Evolutionary conservation across 2,797 vertebrate genomes (phyloP).

Genomic region (Monodelphis domestica): DNA sequence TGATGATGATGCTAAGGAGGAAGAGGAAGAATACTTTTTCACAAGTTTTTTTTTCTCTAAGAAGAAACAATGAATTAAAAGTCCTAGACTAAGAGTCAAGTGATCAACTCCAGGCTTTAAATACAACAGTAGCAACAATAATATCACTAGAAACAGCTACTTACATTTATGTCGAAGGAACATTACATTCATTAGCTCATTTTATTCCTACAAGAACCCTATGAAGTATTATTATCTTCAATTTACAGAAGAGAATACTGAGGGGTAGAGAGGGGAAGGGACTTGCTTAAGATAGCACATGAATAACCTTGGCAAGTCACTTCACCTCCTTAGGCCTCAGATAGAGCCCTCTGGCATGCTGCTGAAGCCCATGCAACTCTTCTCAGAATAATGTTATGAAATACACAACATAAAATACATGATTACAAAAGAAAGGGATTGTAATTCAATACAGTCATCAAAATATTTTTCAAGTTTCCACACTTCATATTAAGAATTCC

Average conservation of each 20-base stretch:
- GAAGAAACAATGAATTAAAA: neutral
- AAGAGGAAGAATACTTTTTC: too few relatives aligned
- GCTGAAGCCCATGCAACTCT: neutral
- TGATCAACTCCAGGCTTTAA: neutral
- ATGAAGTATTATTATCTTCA: neutral
- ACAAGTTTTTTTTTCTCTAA: conserved; percentile 4
- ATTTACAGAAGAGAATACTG: neutral
- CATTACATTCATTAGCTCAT: neutral
- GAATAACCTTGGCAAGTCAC: neutral
- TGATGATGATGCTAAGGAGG: neutral
- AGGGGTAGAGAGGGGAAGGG: conserved; percentile 1
- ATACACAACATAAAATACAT: neutral
- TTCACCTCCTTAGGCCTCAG: neutral
- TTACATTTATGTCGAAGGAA: neutral
- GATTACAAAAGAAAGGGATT: neutral
- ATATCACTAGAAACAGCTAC: neutral
- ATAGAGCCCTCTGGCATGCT: neutral
- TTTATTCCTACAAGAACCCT: neutral
- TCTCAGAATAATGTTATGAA: neutral
- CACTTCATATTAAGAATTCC: neutral
- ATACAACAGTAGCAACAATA: conserved; percentile 21
- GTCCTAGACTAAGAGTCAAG: neutral
- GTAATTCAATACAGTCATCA: neutral
- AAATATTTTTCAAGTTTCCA: neutral
- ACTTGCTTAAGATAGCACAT: neutral